Evolutionary conservation across 2,797 vertebrate species (phyloP).

Genomic region (Chaetodon trifasciatus): DNA sequence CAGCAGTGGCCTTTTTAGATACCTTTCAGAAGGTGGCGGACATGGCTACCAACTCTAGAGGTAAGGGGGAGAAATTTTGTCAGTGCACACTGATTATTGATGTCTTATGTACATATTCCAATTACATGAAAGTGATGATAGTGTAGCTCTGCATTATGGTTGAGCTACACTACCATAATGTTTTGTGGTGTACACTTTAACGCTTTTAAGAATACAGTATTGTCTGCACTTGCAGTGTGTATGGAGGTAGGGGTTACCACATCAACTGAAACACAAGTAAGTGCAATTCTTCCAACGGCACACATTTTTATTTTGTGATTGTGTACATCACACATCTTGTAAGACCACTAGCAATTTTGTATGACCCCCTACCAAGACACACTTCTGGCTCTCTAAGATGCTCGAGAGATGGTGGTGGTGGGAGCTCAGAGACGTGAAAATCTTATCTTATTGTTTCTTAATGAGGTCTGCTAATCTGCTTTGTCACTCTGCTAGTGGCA

Average conservation of each 20-base stretch:
- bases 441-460: constrained; percentile 78
- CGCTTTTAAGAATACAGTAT: not conserved
- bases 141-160: not conserved
- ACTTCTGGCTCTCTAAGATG: not conserved
- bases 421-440: constrained; percentile 65
- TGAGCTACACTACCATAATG: not conserved
- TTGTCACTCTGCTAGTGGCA: constrained; percentile 65
- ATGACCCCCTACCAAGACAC: not conserved
- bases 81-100: not conserved
- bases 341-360: not conserved
- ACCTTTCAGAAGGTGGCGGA: constrained; percentile 99
- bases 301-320: not conserved
- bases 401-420: no score
- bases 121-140: not conserved
- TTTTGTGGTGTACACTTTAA: not conserved
- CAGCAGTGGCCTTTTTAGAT: constrained; percentile 95
- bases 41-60: constrained; percentile 97
- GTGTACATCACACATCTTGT: not conserved
- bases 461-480: constrained; percentile 79
- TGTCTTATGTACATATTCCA: not conserved
- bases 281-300: not conserved
- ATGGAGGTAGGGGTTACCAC: not conserved
- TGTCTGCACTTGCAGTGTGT: not conserved
- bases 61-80: constrained; percentile 77
- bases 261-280: not conserved